Base-by-base conservation (phyloP, 2,888 invertebrate species). In the Poecilobothrus nobilitatus region DNA sequence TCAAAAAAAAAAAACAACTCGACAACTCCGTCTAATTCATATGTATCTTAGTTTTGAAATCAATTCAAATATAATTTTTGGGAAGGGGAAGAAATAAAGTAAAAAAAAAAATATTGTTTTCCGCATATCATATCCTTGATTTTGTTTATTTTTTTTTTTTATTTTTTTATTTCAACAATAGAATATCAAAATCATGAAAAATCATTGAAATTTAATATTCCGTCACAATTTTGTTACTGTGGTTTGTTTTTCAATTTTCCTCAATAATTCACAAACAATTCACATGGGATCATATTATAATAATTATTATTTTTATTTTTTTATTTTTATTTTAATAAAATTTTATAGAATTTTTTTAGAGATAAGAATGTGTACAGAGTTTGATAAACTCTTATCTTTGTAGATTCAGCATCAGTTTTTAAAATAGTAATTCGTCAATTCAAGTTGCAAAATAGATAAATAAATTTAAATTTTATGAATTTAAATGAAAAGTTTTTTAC, bases 161-260 rank as follows among this genome's bases (percentile, higher is more conserved):
- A 27, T 27, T 5, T 4, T 27, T 27, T 27, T 27, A 4, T 4
- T 2, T 27, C 5, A 27, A 27, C 27, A 27, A 27, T 27, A 27
- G 27, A 27, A 27, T n/a, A n/a, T 27, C 27, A 27, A 27, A 53
- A 53, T 53, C 53, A 53, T 53, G 1, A 53, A 27, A 18, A 53
- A 53, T 53, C 53, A 53, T 53, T 53, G 53, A 53, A 53, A 53
- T 18, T 53, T 53, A 53, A 53, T 53, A 53, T 53, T 53, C 18
- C 18, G 53, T 53, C 18, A 53, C 53, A 53, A 18, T 53, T 27
- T 53, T 9, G 9, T 18, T 9, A 12, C 2, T n/a, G 18, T 15
- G 18, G n/a, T 18, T 53, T 53, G 2, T 18, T n/a, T n/a, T n/a
- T n/a, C n/a, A n/a, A n/a, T n/a, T n/a, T n/a, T 6, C n/a, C 15